Conservation (phyloP, 1,140 invertebrate species). For the Gonioctena quinquepunctata region DNA sequence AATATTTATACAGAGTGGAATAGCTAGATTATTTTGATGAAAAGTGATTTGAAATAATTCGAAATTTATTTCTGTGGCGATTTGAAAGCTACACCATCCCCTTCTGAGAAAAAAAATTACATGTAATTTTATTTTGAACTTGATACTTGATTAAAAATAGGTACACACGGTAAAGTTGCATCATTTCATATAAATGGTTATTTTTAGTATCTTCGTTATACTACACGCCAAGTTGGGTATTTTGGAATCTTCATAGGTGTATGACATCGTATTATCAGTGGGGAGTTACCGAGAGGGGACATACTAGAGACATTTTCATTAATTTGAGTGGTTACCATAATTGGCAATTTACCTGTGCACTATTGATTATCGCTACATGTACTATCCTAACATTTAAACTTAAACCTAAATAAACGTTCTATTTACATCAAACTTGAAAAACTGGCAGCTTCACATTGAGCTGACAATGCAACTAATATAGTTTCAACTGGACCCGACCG, state of each 20-base stretch:
- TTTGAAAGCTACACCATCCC: neutral
- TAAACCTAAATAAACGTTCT: neutral
- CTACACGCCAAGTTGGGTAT: neutral
- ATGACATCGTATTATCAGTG: neutral
- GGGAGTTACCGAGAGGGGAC: neutral
- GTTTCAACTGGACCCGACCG: neutral
- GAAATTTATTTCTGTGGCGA: too few relatives aligned
- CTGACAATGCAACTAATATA: neutral
- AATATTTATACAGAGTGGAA: too few relatives aligned
- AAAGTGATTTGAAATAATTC: too few relatives aligned
- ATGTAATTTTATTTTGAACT: neutral
- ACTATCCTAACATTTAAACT: neutral
- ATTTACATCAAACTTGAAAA: neutral
- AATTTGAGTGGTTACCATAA: neutral
- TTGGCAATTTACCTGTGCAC: neutral
- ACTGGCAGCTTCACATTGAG: neutral
- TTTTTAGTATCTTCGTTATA: neutral
- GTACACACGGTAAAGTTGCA: neutral
- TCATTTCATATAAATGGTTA: neutral
- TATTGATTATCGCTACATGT: neutral
- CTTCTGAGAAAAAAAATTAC: neutral
- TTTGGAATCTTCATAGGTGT: neutral
- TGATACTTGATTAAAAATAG: neutral
- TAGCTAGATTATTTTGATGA: too few relatives aligned
- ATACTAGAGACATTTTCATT: neutral